Conservation (phyloP, 2,113 vertebrate species). For the Pandion haliaetus region DNA sequence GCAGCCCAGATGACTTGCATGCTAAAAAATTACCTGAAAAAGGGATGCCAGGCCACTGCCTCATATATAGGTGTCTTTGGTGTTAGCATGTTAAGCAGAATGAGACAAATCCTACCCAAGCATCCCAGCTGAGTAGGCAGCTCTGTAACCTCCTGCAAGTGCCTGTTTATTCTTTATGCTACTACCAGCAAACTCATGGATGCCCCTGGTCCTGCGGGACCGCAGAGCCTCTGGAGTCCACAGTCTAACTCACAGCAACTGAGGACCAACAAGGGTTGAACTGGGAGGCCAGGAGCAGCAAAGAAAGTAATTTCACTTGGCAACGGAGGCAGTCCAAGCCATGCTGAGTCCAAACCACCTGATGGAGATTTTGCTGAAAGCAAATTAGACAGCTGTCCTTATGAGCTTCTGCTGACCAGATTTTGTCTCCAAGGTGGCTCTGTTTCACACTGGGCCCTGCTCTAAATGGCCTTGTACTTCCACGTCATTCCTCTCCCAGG, state of each 20-base stretch:
- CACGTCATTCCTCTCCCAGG: not conserved
- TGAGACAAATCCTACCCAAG: not conserved
- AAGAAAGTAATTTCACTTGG: not conserved
- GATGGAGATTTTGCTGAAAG: not conserved
- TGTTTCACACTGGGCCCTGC: not conserved
- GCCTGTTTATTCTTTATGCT: not conserved
- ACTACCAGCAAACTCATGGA: not conserved
- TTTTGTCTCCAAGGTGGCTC: not conserved
- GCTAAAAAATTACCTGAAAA: not conserved
- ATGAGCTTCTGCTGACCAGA: not conserved
- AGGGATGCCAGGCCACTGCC: not conserved
- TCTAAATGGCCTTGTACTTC: not conserved
- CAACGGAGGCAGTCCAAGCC: not conserved
- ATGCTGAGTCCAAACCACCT: not conserved
- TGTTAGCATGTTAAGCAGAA: not conserved
- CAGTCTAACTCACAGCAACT: not conserved
- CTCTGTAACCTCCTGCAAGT: not conserved
- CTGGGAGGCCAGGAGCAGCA: not conserved
- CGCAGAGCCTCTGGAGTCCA: not conserved
- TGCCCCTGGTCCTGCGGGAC: not conserved
- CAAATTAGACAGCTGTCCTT: not conserved
- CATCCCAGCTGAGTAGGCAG: not conserved
- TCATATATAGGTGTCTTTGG: not conserved
- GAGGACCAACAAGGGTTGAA: not conserved
- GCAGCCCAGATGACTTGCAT: not conserved